Evolutionary conservation across 2,113 vertebrate genomes (phyloP), one percentile per base, ranked within the genome.

Genomic region (Theropithecus gelada): DNA sequence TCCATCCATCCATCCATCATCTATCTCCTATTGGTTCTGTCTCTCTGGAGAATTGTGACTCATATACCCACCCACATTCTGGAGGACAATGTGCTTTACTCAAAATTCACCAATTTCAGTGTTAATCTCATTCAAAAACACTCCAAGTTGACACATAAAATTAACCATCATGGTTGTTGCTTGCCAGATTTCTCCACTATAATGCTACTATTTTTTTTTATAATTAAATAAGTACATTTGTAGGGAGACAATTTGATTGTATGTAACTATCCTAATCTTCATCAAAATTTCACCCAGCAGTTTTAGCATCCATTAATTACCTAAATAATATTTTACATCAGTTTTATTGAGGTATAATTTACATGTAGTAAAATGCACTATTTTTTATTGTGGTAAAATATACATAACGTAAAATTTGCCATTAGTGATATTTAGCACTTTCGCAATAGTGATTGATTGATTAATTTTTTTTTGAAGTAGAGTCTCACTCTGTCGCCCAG

Each of bases 261-360:
- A 10, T 90, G 79, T 83, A 83, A 84, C 23, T 85, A 48, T 85
- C 48, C 52, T 55, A 75, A 83, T 93, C 45, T 48, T 93, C 57
- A 93, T 82, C 8, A 83, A 88, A 88, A 84, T 78, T 43, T 84
- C 10, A 48, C 11, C 43, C 55, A 27, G 10, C 68, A 78, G 14
- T 89, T 68, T 78, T 89, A 70, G 35, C 85, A 78, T 89, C 50
- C 20, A 45, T 48, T 66, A 73, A 73, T 75, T 13, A 25, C 32
- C 64, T 52, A 90, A 64, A 80, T 85, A 81, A 73, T 61, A 93
- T 78, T 83, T 76, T 76, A 82, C 78, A 73, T 93, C 40, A 50
- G 86, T 84, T 93, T 93, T 79, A 85, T 55, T 90, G 85, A 90
- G 25, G 25, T 45, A 70, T 79, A 79, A 70, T 70, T 85, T 95